phyloP scores from a whole-genome alignment of 2,113 vertebrate genomes.

The Apaloderma vittatum region DNA sequence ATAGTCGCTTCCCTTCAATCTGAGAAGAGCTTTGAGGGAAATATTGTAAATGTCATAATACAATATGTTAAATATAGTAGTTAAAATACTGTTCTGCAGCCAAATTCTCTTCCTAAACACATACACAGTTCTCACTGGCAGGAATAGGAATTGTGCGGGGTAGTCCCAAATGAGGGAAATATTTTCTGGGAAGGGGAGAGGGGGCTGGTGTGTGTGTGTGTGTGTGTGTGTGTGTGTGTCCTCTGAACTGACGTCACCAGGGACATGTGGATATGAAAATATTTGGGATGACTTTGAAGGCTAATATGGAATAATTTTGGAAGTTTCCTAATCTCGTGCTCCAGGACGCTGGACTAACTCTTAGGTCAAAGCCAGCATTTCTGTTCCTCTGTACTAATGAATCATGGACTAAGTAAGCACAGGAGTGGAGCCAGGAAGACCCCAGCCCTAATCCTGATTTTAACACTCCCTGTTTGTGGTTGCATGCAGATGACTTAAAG shows the following conservation, averaged over 20 bases:
- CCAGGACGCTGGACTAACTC: neutral
- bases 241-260: neutral
- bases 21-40: conserved; percentile 76
- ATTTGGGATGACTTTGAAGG: neutral
- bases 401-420: neutral
- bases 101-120: conserved; percentile 54
- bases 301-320: neutral
- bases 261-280: neutral
- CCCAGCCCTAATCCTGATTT: neutral
- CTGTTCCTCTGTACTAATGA: neutral
- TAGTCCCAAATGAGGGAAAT: neutral
- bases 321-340: neutral
- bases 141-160: neutral
- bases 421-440: neutral
- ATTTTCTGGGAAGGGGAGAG: neutral
- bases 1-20: conserved; percentile 60
- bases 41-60: conserved; percentile 79
- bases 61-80: conserved; percentile 77
- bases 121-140: conserved; percentile 46
- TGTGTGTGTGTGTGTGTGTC: neutral
- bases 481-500: neutral
- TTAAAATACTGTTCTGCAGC: conserved; percentile 70
- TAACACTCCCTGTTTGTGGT: neutral
- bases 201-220: neutral
- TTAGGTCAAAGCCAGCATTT: neutral